These are phyloP conservation scores for Pammene aurita DNA, from an alignment of 2,888 invertebrate genomes.

Conservation along the genomic window DNA sequence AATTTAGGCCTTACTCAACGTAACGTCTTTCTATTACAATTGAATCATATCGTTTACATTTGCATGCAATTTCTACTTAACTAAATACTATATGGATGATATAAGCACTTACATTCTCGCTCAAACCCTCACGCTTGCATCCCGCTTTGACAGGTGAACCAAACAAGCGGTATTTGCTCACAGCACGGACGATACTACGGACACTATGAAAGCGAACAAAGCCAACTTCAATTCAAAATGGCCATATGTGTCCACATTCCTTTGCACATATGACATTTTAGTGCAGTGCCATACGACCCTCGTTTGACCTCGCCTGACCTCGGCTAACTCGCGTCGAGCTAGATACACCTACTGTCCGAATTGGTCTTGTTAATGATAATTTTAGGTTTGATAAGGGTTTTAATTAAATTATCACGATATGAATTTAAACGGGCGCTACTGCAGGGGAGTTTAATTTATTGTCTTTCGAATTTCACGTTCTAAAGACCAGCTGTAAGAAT, in stretches of 20 bases:
- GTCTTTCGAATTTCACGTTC: not conserved
- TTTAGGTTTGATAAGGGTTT: slow-evolving; percentile 27
- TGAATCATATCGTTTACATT: no score
- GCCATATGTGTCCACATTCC: not conserved
- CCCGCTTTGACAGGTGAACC: slow-evolving; percentile 26
- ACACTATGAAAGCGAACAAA: slow-evolving; percentile 21
- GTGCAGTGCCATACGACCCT: slow-evolving; percentile 45
- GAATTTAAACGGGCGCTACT: slow-evolving; percentile 6
- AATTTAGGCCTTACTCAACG: no score
- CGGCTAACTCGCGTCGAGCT: slow-evolving; percentile 16
- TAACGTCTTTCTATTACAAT: no score
- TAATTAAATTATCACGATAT: slow-evolving; percentile 16
- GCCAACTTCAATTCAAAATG: not conserved
- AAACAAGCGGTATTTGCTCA: not conserved
- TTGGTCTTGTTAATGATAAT: slow-evolving; percentile 28
- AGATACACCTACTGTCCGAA: slow-evolving; percentile 20
- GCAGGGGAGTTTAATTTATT: slow-evolving; percentile 7
- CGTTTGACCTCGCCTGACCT: slow-evolving; percentile 47
- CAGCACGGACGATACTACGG: not conserved
- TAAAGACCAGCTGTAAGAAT: no score
- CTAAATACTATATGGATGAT: no score
- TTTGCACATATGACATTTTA: slow-evolving; percentile 11
- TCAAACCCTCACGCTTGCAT: not conserved
- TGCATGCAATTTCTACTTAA: no score
- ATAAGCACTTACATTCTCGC: not conserved